phyloP scores from a whole-genome alignment of 2,888 invertebrate genomes.

The Chalcosyrphus nemorum region DNA sequence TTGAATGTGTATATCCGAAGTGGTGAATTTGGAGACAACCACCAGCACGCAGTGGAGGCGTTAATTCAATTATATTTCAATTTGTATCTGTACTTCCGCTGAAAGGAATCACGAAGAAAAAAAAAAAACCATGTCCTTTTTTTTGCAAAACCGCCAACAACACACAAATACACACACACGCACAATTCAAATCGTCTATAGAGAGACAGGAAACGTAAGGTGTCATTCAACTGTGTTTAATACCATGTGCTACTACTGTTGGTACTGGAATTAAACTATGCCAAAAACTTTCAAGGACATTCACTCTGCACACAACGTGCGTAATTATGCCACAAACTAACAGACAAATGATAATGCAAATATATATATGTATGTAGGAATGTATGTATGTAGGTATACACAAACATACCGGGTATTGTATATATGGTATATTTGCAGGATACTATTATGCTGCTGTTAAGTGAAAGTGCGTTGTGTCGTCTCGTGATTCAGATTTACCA shows the following conservation, averaged over 20 bases:
- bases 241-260: slow-evolving; percentile 46
- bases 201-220: slow-evolving; percentile 55
- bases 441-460: slow-evolving; percentile 73
- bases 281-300: slow-evolving; percentile 82
- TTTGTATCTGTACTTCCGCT: slow-evolving; percentile 38
- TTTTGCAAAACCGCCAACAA: neutral
- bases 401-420: slow-evolving; percentile 48
- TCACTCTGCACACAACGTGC: slow-evolving; percentile 74
- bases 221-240: slow-evolving; percentile 69
- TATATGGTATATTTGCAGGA: slow-evolving; percentile 66
- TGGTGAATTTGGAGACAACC: slow-evolving; percentile 40
- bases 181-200: too few relatives aligned
- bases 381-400: slow-evolving; percentile 3
- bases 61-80: slow-evolving; percentile 62
- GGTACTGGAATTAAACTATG: slow-evolving; percentile 78
- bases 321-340: slow-evolving; percentile 73
- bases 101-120: neutral
- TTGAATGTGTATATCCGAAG: slow-evolving; percentile 66
- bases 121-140: neutral
- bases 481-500: slow-evolving; percentile 72
- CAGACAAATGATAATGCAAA: slow-evolving; percentile 72
- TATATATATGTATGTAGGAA: slow-evolving; percentile 11
- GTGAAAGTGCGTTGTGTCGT: slow-evolving; percentile 73
- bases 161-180: neutral
- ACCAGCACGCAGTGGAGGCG: too few relatives aligned